Conservation (phyloP, 2,797 vertebrate species). For the Macropus fuliginosus region DNA sequence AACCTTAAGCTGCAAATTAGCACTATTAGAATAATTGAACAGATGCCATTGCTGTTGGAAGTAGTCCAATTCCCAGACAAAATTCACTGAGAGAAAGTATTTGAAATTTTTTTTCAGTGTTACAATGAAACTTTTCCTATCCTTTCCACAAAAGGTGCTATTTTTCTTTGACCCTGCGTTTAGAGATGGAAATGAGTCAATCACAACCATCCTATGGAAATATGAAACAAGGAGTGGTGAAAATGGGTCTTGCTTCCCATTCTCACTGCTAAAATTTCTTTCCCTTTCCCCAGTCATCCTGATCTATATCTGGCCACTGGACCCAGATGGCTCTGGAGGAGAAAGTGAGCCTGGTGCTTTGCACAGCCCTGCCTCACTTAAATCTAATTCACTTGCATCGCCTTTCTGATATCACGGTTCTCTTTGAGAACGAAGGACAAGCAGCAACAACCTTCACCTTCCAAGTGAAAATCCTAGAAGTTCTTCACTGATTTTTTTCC, state of each 20-base stretch:
- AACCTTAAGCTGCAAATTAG: conserved; percentile 58
- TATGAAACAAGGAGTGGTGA: neutral
- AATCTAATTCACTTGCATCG: too few species aligned
- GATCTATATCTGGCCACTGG: too few species aligned
- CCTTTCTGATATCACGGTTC: too few species aligned
- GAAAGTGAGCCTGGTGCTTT: too few species aligned
- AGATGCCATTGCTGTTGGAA: conserved; percentile 59
- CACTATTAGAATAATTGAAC: conserved; percentile 64
- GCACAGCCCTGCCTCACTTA: too few species aligned
- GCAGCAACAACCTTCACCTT: neutral
- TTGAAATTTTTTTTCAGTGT: neutral
- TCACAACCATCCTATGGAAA: neutral
- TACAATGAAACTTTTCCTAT: neutral
- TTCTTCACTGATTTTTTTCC: neutral
- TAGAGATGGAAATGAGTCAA: neutral
- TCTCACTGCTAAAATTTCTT: neutral
- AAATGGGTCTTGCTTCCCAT: neutral
- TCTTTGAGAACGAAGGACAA: too few species aligned
- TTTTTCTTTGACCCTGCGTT: neutral
- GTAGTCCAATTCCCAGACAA: conserved; percentile 53
- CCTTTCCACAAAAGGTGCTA: neutral
- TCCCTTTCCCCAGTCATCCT: neutral
- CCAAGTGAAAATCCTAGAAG: neutral
- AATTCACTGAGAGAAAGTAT: neutral
- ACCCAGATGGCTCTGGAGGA: too few species aligned